phyloP scores from a whole-genome alignment of 1,140 invertebrate species.

The Zaprionus inermis region DNA sequence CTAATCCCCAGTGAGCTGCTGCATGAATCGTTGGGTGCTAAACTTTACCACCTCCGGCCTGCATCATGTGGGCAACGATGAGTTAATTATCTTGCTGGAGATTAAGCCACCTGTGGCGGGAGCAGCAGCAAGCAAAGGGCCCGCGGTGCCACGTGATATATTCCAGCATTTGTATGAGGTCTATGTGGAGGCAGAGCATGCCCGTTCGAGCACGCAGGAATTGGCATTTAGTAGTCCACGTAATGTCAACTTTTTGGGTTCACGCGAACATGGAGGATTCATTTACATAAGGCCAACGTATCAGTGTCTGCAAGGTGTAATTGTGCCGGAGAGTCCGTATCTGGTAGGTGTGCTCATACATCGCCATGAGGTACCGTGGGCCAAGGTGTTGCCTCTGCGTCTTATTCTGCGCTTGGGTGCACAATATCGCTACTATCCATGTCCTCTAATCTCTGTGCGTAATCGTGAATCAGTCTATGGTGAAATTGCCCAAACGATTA shows the following conservation, averaged over 20 bases:
- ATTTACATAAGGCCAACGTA: conserved; percentile 92
- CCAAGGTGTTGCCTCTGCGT: conserved; percentile 88
- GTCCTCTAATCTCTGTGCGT: conserved; percentile 92
- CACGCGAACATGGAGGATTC: conserved; percentile 93
- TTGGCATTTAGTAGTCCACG: conserved; percentile 89
- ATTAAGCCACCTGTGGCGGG: conserved; percentile 84
- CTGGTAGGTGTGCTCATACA: conserved; percentile 93
- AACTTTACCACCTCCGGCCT: conserved; percentile 92
- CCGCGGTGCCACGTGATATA: conserved; percentile 90
- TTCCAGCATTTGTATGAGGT: conserved; percentile 91
- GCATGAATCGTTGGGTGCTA: conserved; percentile 92
- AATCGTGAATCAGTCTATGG: conserved; percentile 92
- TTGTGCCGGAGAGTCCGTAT: conserved; percentile 91
- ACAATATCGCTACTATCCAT: conserved; percentile 95
- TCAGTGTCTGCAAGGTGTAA: conserved; percentile 92
- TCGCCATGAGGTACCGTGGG: conserved; percentile 95
- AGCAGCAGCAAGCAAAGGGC: conserved; percentile 84
- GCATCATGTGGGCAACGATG: conserved; percentile 93
- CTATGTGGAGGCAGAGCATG: conserved; percentile 91
- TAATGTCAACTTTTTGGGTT: conserved; percentile 88
- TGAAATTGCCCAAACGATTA: conserved; percentile 96
- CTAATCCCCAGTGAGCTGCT: conserved; percentile 90
- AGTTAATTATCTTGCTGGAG: conserved; percentile 92
- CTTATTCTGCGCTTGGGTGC: conserved; percentile 91
- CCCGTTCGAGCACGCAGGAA: conserved; percentile 88